These are phyloP conservation scores for Leptoclinus maculatus DNA, from an alignment of 2,797 vertebrate genomes.

Conservation along the genomic window DNA sequence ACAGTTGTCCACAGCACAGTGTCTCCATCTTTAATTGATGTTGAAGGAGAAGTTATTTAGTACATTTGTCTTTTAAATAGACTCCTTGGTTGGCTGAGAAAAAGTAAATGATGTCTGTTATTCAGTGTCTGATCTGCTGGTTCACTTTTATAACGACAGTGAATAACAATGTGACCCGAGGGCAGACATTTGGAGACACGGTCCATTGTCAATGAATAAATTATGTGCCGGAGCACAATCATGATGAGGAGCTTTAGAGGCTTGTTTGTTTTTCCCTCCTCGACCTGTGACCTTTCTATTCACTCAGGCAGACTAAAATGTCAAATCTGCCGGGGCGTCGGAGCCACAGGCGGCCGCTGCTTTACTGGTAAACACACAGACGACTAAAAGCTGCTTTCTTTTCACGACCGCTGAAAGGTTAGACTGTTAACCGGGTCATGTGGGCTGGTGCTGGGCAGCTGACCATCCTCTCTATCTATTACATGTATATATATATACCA, in stretches of 20 bases:
- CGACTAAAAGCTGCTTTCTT: slow-evolving; percentile 51
- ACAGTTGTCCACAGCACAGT: background rate
- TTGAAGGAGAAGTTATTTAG: background rate
- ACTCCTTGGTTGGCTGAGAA: background rate
- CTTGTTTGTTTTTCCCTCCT: slow-evolving; percentile 37
- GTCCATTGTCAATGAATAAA: slow-evolving; percentile 71
- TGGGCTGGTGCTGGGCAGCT: background rate
- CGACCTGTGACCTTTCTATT: slow-evolving; percentile 78
- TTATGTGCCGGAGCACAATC: slow-evolving; percentile 69
- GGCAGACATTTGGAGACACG: slow-evolving; percentile 53
- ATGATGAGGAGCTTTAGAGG: slow-evolving; percentile 58
- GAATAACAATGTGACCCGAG: slow-evolving; percentile 31
- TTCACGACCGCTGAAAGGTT: slow-evolving; percentile 63
- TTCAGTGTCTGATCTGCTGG: slow-evolving; percentile 3
- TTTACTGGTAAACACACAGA: slow-evolving; percentile 62
- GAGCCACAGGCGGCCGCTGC: slow-evolving; percentile 59
- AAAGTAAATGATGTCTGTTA: background rate
- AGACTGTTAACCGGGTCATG: slow-evolving; percentile 22
- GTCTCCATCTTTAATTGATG: slow-evolving; percentile 9
- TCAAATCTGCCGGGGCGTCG: slow-evolving; percentile 65
- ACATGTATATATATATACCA: background rate
- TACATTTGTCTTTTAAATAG: background rate
- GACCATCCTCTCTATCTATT: background rate
- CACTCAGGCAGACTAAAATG: slow-evolving; percentile 72
- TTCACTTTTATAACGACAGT: slow-evolving; percentile 37